phyloP scores from a whole-genome alignment of 2,797 vertebrate genomes.

The Aplochiton taeniatus region DNA sequence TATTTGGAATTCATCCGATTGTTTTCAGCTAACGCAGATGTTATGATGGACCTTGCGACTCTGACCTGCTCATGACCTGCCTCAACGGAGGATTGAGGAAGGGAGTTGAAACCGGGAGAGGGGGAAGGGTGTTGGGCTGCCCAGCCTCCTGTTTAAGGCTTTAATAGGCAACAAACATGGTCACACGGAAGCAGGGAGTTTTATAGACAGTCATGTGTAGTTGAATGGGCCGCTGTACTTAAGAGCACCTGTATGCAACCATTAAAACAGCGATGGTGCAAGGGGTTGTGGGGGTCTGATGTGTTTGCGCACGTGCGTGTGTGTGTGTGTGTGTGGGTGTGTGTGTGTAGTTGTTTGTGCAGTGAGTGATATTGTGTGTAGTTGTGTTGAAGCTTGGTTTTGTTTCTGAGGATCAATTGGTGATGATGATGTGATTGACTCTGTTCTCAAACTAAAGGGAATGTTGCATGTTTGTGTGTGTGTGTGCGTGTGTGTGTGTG shows the following conservation, averaged over 20 bases:
- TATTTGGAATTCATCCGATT: slow-evolving; percentile 43
- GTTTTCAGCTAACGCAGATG: slow-evolving; percentile 34
- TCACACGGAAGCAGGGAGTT: slow-evolving; percentile 7
- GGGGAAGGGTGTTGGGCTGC: slow-evolving; percentile 9
- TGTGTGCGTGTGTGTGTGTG: too few species aligned
- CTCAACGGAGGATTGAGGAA: slow-evolving; percentile 15
- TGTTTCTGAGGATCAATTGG: too few species aligned
- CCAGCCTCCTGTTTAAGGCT: neutral
- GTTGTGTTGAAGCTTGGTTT: slow-evolving; percentile 28
- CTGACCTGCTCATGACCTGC: slow-evolving; percentile 35
- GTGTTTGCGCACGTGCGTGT: too few species aligned
- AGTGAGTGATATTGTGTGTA: neutral
- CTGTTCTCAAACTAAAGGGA: too few species aligned
- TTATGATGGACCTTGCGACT: slow-evolving; percentile 31
- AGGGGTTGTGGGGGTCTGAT: neutral
- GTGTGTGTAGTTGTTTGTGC: neutral
- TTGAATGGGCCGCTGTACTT: neutral
- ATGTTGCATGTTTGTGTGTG: neutral
- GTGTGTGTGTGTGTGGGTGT: neutral
- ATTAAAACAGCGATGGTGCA: slow-evolving; percentile 1
- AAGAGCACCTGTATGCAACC: neutral
- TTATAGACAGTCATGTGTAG: slow-evolving; percentile 5
- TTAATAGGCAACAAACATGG: slow-evolving; percentile 10
- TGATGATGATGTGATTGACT: too few species aligned
- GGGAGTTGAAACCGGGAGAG: neutral